These are phyloP conservation scores for Rousettus leschenaultii DNA, from an alignment of 2,113 vertebrate species.

Conservation along the genomic window DNA sequence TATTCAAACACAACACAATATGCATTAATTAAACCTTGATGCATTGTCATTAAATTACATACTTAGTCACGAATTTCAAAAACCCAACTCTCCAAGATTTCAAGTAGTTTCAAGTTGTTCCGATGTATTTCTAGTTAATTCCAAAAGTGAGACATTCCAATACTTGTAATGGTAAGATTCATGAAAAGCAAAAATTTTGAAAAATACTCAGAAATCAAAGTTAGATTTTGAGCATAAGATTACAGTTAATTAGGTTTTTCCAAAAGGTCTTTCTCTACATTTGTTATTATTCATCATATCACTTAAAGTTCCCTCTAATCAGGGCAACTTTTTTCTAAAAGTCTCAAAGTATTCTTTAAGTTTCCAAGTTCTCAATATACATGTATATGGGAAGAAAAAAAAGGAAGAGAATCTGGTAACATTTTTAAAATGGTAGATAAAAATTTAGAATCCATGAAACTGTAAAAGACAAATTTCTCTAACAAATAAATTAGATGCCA, in stretches of 20 bases:
- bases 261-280: background rate
- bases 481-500: background rate
- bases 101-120: background rate
- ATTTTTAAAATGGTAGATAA: background rate
- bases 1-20: background rate
- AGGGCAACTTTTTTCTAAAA: background rate
- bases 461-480: background rate
- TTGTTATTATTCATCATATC: background rate
- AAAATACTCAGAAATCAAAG: constrained; percentile 2
- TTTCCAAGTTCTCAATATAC: background rate
- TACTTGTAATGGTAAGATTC: background rate
- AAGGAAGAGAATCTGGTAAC: background rate
- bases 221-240: background rate
- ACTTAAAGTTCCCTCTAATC: background rate
- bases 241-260: background rate
- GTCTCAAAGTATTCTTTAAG: background rate
- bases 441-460: background rate
- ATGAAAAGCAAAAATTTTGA: background rate
- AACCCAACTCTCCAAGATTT: background rate
- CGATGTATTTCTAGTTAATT: background rate
- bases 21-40: constrained; percentile 2
- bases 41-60: background rate
- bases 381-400: background rate
- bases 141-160: background rate
- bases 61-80: background rate